Evolutionary conservation across 2,113 vertebrate genomes (phyloP), one percentile per base, ranked within the genome.

Genomic region (Rhinoderma darwinii): DNA sequence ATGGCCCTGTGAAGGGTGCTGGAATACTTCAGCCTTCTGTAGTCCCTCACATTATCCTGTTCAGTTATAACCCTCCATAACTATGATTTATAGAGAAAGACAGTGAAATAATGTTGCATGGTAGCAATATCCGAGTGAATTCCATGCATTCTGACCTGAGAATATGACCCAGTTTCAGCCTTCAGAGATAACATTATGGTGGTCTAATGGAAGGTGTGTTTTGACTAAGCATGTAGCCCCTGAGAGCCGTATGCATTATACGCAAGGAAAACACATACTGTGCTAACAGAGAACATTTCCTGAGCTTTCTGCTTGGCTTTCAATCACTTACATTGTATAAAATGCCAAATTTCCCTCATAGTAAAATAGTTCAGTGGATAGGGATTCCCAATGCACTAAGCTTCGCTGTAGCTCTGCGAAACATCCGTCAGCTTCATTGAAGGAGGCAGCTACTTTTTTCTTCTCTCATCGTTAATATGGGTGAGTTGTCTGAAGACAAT

Each of bases 131-230:
- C 75, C 68, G 47, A 75, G 17, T 43, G 12, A 81, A 87, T 82
- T 87, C 79, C 78, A 82, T n/a, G 56, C 86, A 82, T 82, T 87
- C 86, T 82, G 66, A 75, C 39, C 50, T 25, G 72, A 80, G 17
- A 87, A 75, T 30, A 82, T 82, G 51, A 87, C 82, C 78, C 39
- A 75, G 18, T 37, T 2, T 82, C 68, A 37, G 78, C 54, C 54
- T 75, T 44, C 56, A 75, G 78, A 82, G 86, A 87, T 87, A 87
- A 87, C 86, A 82, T 82, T 82, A 74, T 87, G 86, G 86, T 87
- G 86, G 79, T 87, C 86, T 87, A 82, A 82, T 75, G 79, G 54
- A 87, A 82, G 79, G 86, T 82, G 86, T 82, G 78, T 87, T 87
- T 87, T 87, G 86, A 87, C 68, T 87, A 87, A 70, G 66, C 27